phyloP scores from a whole-genome alignment of 2,113 vertebrate species.

The Paraplagusia blochii region DNA sequence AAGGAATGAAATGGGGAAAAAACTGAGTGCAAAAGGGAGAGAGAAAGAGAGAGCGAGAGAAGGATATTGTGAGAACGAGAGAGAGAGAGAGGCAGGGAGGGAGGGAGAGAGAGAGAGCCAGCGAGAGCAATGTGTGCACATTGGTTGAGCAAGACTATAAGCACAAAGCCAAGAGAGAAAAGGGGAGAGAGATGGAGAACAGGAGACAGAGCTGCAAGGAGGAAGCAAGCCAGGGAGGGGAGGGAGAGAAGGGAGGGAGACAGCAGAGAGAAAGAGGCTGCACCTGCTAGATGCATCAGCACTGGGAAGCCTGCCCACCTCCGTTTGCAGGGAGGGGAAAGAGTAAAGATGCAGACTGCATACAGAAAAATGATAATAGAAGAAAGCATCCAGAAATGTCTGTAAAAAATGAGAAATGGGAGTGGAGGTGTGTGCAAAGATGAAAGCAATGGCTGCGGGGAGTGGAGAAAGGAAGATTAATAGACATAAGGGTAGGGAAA shows the following conservation, averaged over 20 bases:
- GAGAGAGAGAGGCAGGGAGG: constrained; percentile 42
- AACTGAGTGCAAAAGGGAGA: constrained; percentile 26
- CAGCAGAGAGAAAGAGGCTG: constrained; percentile 67
- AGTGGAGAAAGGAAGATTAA: constrained; percentile 21
- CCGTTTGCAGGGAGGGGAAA: constrained; percentile 51
- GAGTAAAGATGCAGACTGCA: constrained; percentile 53
- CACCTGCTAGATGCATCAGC: constrained; percentile 70
- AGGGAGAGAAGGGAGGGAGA: constrained; percentile 64
- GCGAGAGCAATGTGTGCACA: constrained; percentile 1
- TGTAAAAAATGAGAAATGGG: constrained; percentile 3
- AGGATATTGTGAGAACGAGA: no score
- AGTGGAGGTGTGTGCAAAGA: constrained; percentile 47
- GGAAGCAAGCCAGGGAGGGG: constrained; percentile 60
- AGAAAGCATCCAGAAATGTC: constrained; percentile 37
- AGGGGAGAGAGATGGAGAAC: constrained; percentile 34
- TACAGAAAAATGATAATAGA: constrained; percentile 31
- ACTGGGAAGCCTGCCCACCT: constrained; percentile 66
- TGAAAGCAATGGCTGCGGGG: constrained; percentile 52
- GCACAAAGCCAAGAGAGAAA: constrained; percentile 48
- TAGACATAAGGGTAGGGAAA: constrained; percentile 15
- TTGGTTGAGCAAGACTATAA: constrained; percentile 22
- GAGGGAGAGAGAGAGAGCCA: constrained; percentile 26
- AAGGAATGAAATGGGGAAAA: constrained; percentile 46
- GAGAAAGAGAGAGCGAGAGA: constrained; percentile 29
- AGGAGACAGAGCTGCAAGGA: constrained; percentile 43